Evolutionary conservation across 2,888 invertebrate species (phyloP).

Genomic region (Platynereis dumerilii): DNA sequence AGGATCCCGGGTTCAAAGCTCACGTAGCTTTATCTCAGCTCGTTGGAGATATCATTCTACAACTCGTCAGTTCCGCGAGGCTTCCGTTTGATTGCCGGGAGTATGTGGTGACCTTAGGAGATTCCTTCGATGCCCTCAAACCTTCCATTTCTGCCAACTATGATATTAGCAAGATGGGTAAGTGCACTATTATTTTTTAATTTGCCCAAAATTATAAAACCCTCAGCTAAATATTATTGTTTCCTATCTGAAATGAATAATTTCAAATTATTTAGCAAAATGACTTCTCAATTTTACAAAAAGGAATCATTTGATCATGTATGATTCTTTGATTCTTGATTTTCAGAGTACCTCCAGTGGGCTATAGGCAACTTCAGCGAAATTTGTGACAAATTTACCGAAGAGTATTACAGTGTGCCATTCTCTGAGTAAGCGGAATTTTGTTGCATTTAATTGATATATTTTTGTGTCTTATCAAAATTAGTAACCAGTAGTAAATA

Average conservation of each 20-base stretch:
- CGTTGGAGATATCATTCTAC: slow-evolving; percentile 48
- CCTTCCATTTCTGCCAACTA: neutral
- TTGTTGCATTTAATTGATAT: no score
- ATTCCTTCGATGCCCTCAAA: slow-evolving; percentile 27
- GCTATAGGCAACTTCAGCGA: slow-evolving; percentile 43
- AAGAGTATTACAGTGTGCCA: slow-evolving; percentile 8
- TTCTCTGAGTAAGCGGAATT: slow-evolving; percentile 24
- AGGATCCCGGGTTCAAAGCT: slow-evolving; percentile 58
- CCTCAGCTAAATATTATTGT: neutral
- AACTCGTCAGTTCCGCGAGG: slow-evolving; percentile 48
- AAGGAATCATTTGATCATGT: no score
- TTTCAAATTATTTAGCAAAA: no score
- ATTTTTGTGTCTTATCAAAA: no score
- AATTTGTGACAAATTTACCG: slow-evolving; percentile 27
- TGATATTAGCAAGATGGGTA: neutral
- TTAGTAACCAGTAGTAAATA: no score
- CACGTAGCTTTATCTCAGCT: slow-evolving; percentile 49
- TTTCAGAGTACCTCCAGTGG: slow-evolving; percentile 41
- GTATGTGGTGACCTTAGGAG: slow-evolving; percentile 21
- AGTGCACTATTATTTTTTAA: neutral
- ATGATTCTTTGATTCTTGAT: no score
- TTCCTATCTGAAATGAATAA: no score
- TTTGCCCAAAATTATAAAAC: neutral
- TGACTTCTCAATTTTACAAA: no score
- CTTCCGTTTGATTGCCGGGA: slow-evolving; percentile 50